Evolutionary conservation across 2,888 invertebrate genomes (phyloP), one percentile per base, ranked within the genome.

Genomic region (Papilio demoleus): DNA sequence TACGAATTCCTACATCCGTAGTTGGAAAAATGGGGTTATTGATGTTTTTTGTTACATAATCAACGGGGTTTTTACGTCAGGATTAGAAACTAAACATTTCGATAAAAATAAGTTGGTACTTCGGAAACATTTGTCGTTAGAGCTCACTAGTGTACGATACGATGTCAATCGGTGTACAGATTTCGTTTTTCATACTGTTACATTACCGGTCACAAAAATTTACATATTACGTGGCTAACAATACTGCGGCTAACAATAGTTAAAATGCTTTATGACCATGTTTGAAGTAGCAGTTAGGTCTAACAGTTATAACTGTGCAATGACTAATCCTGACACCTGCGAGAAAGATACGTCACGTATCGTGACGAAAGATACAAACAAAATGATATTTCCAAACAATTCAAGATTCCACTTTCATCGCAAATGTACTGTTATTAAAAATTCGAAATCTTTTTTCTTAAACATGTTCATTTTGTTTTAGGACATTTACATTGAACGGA

Each of bases 1-100:
- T 40, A 56, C 56, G 14, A 65, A 45, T 66, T 36, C 17, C 66
- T 47, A 31, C 40, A 59, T 24, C 17, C 45, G 53, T 22, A 31
- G n/a, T n/a, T 53, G n/a, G n/a, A 27, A 56, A 27, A 56, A 31
- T 56, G 53, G 11, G 31, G 31, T n/a, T n/a, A 17, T 56, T 31
- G 27, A 31, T 56, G 53, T 56, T 27, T 50, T 50, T n/a, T 22
- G 22, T 50, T 56, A 31, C 53, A 56, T 56, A 27, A 56, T 31
- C n/a, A 31, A 31, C 31, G 31, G 31, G n/a, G 27, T 27, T 31
- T n/a, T 31, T n/a, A 56, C 31, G 53, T 56, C 31, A 9, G 9
- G 9, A 31, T 56, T n/a, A 31, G 31, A 31, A 56, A 24, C n/a
- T 27, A 17, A n/a, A 53, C 14, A 53, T n/a, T 56, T 31, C 17